These are phyloP conservation scores for Ectemnius cavifrons DNA, from an alignment of 2,888 invertebrate genomes.

Conservation along the genomic window DNA sequence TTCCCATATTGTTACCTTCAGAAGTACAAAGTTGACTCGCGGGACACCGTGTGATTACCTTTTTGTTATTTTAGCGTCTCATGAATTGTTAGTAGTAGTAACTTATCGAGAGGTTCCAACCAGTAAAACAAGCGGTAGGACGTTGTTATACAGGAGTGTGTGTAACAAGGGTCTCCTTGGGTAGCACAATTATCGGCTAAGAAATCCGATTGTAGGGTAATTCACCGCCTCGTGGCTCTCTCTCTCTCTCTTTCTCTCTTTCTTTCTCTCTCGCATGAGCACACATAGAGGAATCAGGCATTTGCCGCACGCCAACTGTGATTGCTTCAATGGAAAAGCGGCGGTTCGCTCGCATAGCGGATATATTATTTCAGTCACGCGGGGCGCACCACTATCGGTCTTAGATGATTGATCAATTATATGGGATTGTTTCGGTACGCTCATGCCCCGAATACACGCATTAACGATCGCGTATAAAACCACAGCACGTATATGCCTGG, in stretches of 20 bases:
- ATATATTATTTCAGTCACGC: constrained; percentile 22
- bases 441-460: constrained; percentile 12
- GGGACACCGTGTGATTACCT: too few relatives aligned
- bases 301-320: constrained; percentile 23
- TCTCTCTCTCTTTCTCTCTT: too few relatives aligned
- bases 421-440: constrained; percentile 16
- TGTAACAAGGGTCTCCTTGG: neutral
- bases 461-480: constrained; percentile 26
- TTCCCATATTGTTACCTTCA: too few relatives aligned
- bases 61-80: too few relatives aligned
- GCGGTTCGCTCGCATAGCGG: neutral
- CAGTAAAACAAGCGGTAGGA: neutral
- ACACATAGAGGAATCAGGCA: neutral
- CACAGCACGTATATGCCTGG: neutral
- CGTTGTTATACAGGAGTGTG: neutral
- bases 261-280: too few relatives aligned
- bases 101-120: too few relatives aligned
- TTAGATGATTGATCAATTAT: constrained; percentile 32
- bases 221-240: too few relatives aligned
- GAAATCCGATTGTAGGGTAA: constrained; percentile 4
- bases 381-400: constrained; percentile 17
- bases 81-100: too few relatives aligned
- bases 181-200: constrained; percentile 9
- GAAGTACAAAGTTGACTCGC: too few relatives aligned
- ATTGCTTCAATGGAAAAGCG: constrained; percentile 26